These are phyloP conservation scores for Trachymyrmex cornetzi DNA, from an alignment of 1,140 invertebrate genomes.

Conservation along the genomic window DNA sequence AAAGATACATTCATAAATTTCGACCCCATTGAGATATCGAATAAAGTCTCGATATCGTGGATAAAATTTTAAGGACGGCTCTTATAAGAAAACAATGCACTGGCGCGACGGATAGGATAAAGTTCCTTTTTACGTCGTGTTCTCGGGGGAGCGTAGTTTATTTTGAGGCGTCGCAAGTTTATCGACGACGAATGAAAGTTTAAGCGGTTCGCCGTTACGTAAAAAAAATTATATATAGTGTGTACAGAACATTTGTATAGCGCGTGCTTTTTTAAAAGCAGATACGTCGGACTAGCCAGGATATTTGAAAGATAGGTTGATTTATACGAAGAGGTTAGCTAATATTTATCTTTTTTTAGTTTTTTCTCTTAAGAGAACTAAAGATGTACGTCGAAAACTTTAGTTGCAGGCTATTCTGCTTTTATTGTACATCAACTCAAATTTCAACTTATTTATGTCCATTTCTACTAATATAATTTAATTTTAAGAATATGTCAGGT, in stretches of 20 bases:
- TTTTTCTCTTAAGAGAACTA: not conserved
- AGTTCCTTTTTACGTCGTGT: not conserved
- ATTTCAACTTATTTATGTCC: not conserved
- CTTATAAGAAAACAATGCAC: not conserved
- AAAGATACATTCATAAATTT: not conserved
- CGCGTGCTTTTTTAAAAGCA: not conserved
- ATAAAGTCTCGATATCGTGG: too few species aligned
- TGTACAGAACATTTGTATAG: not conserved
- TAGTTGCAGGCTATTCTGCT: not conserved
- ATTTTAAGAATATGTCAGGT: too few species aligned
- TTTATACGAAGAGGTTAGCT: not conserved
- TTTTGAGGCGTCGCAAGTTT: not conserved
- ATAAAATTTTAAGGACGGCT: conserved; percentile 4
- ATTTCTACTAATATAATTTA: too few species aligned
- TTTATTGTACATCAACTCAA: not conserved
- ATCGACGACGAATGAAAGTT: conserved; percentile 14
- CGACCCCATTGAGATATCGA: not conserved
- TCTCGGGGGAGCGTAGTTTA: not conserved
- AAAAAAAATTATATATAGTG: not conserved
- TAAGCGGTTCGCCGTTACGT: not conserved
- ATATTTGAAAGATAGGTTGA: not conserved
- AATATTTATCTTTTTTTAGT: not conserved
- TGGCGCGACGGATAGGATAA: not conserved
- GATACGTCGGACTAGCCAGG: not conserved
- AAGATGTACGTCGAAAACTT: not conserved